Conservation (phyloP, 1,140 invertebrate species). For the Heliconius melpomene region DNA sequence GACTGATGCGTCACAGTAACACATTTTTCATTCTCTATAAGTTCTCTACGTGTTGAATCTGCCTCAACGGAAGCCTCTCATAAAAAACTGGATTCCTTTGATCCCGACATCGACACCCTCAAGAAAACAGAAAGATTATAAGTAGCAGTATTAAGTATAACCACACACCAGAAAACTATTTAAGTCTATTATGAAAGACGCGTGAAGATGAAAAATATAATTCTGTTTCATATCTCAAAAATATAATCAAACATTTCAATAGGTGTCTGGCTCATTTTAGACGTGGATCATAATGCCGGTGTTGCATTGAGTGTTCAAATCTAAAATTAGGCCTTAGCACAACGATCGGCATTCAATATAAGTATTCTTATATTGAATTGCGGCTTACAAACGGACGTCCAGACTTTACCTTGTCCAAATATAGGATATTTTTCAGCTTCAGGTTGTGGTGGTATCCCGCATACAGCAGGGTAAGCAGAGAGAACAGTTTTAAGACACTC, state of each 20-base stretch:
- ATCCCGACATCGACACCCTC: too few species aligned
- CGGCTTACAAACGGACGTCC: constrained; percentile 20
- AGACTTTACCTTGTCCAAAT: neutral
- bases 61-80: too few species aligned
- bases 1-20: too few species aligned
- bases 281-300: constrained; percentile 19
- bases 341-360: constrained; percentile 30
- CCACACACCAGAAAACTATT: neutral
- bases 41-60: too few species aligned
- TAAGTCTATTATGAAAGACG: neutral
- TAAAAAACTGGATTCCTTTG: too few species aligned
- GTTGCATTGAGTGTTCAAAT: constrained; percentile 28
- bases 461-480: too few species aligned
- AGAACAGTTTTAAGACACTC: too few species aligned
- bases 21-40: too few species aligned
- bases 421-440: neutral
- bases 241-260: constrained; percentile 10
- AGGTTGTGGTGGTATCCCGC: too few species aligned
- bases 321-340: constrained; percentile 31
- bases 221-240: constrained; percentile 11
- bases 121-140: too few species aligned
- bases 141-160: neutral
- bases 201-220: neutral
- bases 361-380: constrained; percentile 22
- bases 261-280: constrained; percentile 25